These are phyloP conservation scores for Sandelia bainsii DNA, from an alignment of 2,797 vertebrate genomes.

Conservation along the genomic window DNA sequence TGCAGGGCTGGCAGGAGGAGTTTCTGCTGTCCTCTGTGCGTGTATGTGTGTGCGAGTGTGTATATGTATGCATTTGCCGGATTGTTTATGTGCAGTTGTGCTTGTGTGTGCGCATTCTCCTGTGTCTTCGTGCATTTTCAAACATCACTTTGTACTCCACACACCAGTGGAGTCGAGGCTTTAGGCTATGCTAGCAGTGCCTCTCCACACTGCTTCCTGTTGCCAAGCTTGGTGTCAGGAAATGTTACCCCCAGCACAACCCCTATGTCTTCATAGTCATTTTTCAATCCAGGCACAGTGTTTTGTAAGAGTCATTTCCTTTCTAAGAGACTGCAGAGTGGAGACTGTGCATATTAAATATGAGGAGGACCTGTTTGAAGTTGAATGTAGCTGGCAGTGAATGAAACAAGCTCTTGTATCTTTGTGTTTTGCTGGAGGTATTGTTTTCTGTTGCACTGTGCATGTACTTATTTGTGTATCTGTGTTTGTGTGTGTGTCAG, in stretches of 20 bases:
- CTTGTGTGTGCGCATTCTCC: constrained; percentile 44
- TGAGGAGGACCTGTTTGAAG: constrained; percentile 66
- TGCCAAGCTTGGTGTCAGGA: constrained; percentile 72
- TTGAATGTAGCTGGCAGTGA: constrained; percentile 69
- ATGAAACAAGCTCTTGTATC: constrained; percentile 64
- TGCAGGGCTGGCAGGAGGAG: constrained; percentile 82
- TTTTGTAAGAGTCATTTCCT: constrained; percentile 63
- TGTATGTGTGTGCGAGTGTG: constrained; percentile 42
- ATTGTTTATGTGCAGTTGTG: constrained; percentile 57
- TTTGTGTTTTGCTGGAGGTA: constrained; percentile 62
- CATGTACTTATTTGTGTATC: constrained; percentile 4
- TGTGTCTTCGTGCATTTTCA: constrained; percentile 71
- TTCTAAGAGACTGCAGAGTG: constrained; percentile 57
- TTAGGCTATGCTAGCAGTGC: constrained; percentile 60
- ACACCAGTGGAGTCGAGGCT: constrained; percentile 60
- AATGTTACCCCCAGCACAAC: constrained; percentile 62
- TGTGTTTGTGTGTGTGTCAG: constrained; percentile 14
- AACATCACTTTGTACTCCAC: constrained; percentile 74
- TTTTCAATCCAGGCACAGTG: constrained; percentile 60
- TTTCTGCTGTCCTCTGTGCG: constrained; percentile 73
- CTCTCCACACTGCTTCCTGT: constrained; percentile 58
- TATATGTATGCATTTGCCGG: constrained; percentile 49
- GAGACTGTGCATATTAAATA: constrained; percentile 66
- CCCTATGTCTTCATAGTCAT: constrained; percentile 55
- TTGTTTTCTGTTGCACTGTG: constrained; percentile 54